Percentiles rank a stretch among this genome's conserved stretches.
Conservation (phyloP, 2,113 vertebrate species). For the Progne subis region DNA sequence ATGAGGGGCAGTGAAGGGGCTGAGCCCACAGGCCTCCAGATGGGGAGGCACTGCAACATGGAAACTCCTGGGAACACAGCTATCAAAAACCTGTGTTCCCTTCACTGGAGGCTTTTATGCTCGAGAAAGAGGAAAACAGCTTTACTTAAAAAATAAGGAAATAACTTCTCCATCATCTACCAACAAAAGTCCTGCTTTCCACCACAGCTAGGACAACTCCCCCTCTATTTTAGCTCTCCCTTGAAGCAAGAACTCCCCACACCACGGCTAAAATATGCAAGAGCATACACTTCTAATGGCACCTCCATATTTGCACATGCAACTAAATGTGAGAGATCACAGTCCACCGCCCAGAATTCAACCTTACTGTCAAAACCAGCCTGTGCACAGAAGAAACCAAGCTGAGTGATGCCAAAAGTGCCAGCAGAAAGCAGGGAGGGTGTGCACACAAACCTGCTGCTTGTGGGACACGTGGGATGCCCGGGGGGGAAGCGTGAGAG, state of each 20-base stretch:
- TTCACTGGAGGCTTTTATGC: neutral
- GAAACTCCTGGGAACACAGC: neutral
- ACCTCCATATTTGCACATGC: neutral
- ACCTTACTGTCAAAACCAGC: neutral
- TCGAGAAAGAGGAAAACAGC: neutral
- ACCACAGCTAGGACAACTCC: neutral
- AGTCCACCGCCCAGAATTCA: neutral
- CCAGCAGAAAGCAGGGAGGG: neutral
- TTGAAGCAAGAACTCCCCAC: neutral
- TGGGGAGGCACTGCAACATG: neutral
- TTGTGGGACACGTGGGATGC: constrained; percentile 1
- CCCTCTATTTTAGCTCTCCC: neutral
- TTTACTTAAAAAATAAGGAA: neutral
- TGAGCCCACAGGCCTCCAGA: neutral
- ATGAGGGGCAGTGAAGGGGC: neutral
- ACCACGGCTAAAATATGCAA: neutral
- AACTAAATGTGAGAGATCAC: neutral
- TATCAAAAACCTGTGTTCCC: neutral
- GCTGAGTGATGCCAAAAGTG: neutral
- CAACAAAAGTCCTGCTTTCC: neutral
- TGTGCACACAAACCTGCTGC: neutral
- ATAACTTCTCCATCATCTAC: neutral
- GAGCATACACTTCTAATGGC: neutral
- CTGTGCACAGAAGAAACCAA: neutral
- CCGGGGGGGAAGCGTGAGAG: neutral